Base-by-base conservation (phyloP, 2,797 vertebrate species). In the Tamandua tetradactyla region DNA sequence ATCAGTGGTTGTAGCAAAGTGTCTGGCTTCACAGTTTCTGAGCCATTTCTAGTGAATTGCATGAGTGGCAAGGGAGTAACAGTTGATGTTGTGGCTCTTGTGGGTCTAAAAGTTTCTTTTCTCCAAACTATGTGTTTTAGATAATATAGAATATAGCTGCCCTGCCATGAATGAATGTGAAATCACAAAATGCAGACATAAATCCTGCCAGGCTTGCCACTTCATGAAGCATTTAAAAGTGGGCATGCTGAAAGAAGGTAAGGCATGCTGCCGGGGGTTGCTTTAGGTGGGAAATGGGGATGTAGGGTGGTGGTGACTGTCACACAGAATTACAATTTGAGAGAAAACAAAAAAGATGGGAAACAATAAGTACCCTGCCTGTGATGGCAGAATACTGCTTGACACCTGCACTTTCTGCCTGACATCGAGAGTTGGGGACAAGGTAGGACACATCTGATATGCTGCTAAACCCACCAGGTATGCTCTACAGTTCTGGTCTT, bases 181-280 rank as follows among this genome's bases (percentile, higher is more conserved):
- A 98, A 99, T 99, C 98, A 99, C 99, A 95, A 99, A 99, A 98
- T 99, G 99, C 97, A 99, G 99, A 98, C 99, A 99, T 98, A 99
- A 99, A 98, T 99, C 99, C 78, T 99, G 99, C 99, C 99, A 99
- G 98, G 99, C 99, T 96, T 99, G 99, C 98, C 99, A 99, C 98
- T 99, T 99, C 98, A 99, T 99, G 99, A 99, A 99, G 98, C 99
- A 99, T 99, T 99, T 99, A 97, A 99, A 99, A 98, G 99, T 99
- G 95, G 99, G 99, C 97, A 99, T 99, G 99, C 99, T 99, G 98
- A 99, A 99, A 98, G 99, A 99, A 99, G 99, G 99, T 99, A 99
- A 99, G 99, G 25, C n/a, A 42, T 95, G 83, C 27, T 14, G 81
- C 32, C 8, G 5, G 30, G 80, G 44, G 9, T n/a, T 5, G 37